A percentile compares a stretch with the other conserved stretches of the same genome.
phyloP scores from a whole-genome alignment of 2,113 vertebrate species.

The Lepidothrix coronata region DNA sequence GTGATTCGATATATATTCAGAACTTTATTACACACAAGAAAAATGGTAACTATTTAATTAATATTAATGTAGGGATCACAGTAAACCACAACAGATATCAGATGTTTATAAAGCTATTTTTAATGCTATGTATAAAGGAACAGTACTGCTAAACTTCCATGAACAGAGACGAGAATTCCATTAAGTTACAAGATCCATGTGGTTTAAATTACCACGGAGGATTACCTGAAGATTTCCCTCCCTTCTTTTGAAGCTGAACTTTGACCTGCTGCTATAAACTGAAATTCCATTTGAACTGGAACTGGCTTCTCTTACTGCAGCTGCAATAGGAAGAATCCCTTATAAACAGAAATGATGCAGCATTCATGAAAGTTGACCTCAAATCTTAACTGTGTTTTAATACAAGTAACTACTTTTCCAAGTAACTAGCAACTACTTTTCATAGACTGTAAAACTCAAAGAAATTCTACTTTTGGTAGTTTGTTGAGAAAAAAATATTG shows the following conservation, averaged over 20 bases:
- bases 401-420: not conserved
- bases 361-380: not conserved
- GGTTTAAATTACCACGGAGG: not conserved
- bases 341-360: not conserved
- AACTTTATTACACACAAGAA: not conserved
- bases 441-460: not conserved
- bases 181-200: not conserved
- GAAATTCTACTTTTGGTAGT: not conserved
- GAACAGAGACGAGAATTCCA: not conserved
- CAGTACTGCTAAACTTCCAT: not conserved
- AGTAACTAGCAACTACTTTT: not conserved
- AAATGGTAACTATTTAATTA: not conserved
- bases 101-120: not conserved
- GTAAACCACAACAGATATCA: not conserved
- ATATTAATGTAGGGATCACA: not conserved
- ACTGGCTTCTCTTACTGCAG: not conserved
- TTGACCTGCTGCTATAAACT: not conserved
- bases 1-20: not conserved
- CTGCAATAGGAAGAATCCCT: not conserved
- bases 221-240: not conserved
- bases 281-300: not conserved
- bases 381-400: not conserved
- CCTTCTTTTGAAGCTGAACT: not conserved
- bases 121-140: not conserved
- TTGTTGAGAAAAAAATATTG: not conserved